Conservation (phyloP, 53 echinoderm and acorn worm species). For the Paracentrotus lividus region DNA sequence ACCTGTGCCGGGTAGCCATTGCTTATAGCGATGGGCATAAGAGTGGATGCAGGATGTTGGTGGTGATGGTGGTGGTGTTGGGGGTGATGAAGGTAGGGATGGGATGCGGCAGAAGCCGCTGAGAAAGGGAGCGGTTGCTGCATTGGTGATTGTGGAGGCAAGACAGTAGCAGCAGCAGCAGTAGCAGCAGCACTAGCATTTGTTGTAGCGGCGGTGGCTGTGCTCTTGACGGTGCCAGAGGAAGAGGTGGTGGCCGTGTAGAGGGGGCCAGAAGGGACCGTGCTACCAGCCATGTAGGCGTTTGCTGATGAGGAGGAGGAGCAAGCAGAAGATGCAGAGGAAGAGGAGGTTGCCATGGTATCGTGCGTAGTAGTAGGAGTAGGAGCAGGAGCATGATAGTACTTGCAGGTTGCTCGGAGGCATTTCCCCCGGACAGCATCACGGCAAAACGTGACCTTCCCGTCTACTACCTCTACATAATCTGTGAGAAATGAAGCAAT, state of each 20-base stretch:
- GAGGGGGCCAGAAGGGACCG: conserved; percentile 40
- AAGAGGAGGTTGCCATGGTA: conserved; percentile 63
- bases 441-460: conserved; percentile 99
- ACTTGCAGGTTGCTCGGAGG: conserved; percentile 99
- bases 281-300: conserved; percentile 61
- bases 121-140: conserved; percentile 66
- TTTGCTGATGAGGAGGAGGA: conserved; percentile 68
- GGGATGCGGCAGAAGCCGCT: conserved; percentile 53
- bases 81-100: conserved; percentile 44
- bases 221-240: conserved; percentile 59
- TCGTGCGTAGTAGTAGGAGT: conserved; percentile 62
- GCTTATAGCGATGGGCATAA: conserved; percentile 71
- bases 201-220: conserved; percentile 70
- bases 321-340: conserved; percentile 54
- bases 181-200: conserved; percentile 68
- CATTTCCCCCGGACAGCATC: conserved; percentile 99
- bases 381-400: conserved; percentile 92
- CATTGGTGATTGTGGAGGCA: conserved; percentile 57
- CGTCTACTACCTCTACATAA: conserved; percentile 98
- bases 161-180: conserved; percentile 41
- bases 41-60: conserved; percentile 62
- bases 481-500: conserved; percentile 85
- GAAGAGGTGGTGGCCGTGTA: conserved; percentile 27
- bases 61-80: conserved; percentile 64
- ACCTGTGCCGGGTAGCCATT: conserved; percentile 68